Percentiles rank a stretch among this genome's conserved stretches.
Conservation (phyloP, 2,888 invertebrate genomes). For the Glomeris marginata region DNA sequence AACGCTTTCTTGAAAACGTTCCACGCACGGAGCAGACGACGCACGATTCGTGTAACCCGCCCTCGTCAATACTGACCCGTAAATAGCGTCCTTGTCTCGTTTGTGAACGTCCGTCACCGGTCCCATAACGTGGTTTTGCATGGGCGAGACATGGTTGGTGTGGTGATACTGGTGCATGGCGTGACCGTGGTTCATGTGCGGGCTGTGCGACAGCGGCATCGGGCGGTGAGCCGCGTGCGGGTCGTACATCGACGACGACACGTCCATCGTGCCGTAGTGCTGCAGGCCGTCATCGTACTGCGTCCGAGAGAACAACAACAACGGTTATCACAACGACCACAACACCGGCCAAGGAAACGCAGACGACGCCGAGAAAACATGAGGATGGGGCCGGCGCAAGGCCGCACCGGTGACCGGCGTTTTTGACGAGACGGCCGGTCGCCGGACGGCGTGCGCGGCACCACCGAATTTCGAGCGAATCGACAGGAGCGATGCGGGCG, state of each 20-base stretch:
- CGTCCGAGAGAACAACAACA: conserved; percentile 21
- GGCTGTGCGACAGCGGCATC: conserved; percentile 46
- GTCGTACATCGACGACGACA: conserved; percentile 49
- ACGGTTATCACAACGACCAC: no score
- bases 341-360: no score
- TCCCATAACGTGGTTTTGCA: conserved; percentile 33
- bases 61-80: conserved; percentile 58
- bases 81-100: conserved; percentile 96
- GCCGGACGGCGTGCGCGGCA: no score
- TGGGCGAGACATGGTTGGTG: conserved; percentile 59
- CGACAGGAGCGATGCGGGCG: no score
- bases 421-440: no score
- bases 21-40: no score
- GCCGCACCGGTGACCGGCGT: no score
- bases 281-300: conserved; percentile 92
- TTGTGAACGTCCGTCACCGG: conserved; percentile 80
- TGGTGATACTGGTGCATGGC: conserved; percentile 51
- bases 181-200: conserved; percentile 51
- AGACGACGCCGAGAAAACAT: no score
- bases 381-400: no score
- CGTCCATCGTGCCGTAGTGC: conserved; percentile 63
- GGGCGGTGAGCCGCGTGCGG: conserved; percentile 46
- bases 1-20: no score
- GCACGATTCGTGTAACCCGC: no score
- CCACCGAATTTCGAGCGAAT: no score